Conservation (phyloP, 2,113 vertebrate species). For the Anarhynchus alexandrinus region DNA sequence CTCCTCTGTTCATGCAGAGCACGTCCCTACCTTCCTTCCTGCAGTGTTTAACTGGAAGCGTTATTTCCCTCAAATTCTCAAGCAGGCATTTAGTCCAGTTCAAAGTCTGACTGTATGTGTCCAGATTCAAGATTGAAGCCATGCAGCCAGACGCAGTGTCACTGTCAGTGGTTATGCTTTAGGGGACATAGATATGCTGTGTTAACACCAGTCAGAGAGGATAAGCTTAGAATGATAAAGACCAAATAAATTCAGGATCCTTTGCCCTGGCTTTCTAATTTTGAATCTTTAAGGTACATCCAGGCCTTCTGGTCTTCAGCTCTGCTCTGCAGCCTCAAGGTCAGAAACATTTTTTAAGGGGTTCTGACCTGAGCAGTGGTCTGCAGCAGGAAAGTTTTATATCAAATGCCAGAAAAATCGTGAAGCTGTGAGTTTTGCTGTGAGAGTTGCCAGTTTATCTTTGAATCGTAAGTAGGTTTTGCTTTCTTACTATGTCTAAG, state of each 20-base stretch:
- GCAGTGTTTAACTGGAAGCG: neutral
- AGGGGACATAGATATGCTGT: neutral
- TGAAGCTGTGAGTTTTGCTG: neutral
- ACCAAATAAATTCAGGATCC: neutral
- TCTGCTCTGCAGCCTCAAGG: neutral
- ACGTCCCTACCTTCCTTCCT: fast-evolving
- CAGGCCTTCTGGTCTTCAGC: neutral
- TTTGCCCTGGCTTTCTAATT: neutral
- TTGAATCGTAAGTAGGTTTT: neutral
- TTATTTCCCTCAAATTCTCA: neutral
- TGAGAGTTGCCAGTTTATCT: neutral
- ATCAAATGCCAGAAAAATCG: neutral
- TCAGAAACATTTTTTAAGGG: neutral
- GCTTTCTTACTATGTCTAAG: neutral
- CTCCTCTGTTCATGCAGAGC: neutral
- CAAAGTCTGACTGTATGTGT: neutral
- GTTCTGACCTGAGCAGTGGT: neutral
- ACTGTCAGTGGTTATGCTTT: neutral
- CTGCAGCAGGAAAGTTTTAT: neutral
- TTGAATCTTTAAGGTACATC: neutral
- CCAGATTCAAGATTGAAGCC: neutral
- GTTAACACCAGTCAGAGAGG: neutral
- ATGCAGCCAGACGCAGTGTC: neutral
- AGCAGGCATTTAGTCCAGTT: neutral
- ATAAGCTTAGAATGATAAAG: neutral